Evolutionary conservation across 2,797 vertebrate species (phyloP), one percentile per base, ranked within the genome.

Genomic region (Gallirallus australis): DNA sequence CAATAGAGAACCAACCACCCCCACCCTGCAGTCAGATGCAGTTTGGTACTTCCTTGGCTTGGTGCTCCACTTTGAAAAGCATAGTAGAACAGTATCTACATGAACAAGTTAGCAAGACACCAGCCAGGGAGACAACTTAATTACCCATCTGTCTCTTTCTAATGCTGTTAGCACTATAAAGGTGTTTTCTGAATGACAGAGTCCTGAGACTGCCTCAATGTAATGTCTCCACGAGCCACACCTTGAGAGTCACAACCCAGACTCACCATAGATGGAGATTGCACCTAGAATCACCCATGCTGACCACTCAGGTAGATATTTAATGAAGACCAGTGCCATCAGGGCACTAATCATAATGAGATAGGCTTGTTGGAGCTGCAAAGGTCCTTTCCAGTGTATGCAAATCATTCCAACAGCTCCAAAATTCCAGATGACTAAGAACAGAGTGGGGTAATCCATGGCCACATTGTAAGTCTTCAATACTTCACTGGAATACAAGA

Each of bases 301-400:
- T 0, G 99, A 99, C 99, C 99, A 99, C 96, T 99, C 99, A 0
- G 99, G 99, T 48, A 99, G 98, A 96, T 99, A 99, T 81, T 99
- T 99, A 98, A 99, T 99, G 98, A 99, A 99, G 94, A 99, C 98
- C 42, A 99, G 97, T 65, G 99, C 99, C 99, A 99, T 99, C 90
- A 99, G 99, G 16, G 99, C 99, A 14, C 99, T 99, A 98, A 99
- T 99, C 98, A 99, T 97, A 96, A 99, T 99, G 69, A 99, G 99
- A 97, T 99, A 99, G 9, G 99, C 99, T 97, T 99, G 99, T 97
- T 99, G 99, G 82, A 99, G 98, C 93, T 98, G 97, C 42, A 99
- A 97, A 3, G 99, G 99, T 1, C 99, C 99, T 95, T 99, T 99
- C 99, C 99, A 99, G 94, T 99, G 99, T 96, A 99, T 99, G 83